Evolutionary conservation across 2,888 invertebrate species (phyloP).

Genomic region (Drymonia ruficornis): DNA sequence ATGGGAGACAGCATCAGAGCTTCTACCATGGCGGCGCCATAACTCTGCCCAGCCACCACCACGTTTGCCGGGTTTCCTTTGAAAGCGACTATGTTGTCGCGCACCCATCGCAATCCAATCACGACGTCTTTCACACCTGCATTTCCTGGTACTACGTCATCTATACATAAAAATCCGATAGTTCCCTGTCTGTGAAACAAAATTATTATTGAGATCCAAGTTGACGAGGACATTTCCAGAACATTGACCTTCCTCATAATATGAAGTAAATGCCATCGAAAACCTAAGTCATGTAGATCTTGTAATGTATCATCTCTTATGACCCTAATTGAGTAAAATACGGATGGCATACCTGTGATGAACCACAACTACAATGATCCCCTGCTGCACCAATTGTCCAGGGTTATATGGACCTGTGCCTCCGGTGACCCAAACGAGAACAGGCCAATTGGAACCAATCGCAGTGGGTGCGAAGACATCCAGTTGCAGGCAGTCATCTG

Average conservation of each 20-base stretch:
- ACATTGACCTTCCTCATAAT: too few species aligned
- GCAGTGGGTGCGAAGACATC: conserved; percentile 86
- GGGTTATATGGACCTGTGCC: conserved; percentile 58
- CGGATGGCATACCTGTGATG: conserved; percentile 58
- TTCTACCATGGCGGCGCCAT: conserved; percentile 73
- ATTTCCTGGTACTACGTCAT: conserved; percentile 69
- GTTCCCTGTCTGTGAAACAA: conserved; percentile 60
- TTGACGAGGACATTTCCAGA: neutral
- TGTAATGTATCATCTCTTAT: too few species aligned
- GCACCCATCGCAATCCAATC: conserved; percentile 68
- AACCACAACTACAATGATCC: conserved; percentile 63
- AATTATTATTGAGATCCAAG: neutral
- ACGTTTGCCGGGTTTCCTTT: conserved; percentile 68
- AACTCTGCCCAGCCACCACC: conserved; percentile 67
- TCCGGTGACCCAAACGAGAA: conserved; percentile 70
- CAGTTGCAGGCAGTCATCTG: conserved; percentile 87
- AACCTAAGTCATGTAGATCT: too few species aligned
- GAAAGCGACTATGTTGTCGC: conserved; percentile 75
- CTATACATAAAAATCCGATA: conserved; percentile 66
- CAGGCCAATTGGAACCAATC: conserved; percentile 54
- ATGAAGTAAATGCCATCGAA: too few species aligned
- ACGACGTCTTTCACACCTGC: conserved; percentile 71
- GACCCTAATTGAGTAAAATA: too few species aligned
- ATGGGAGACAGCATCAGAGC: conserved; percentile 58
- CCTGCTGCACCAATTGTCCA: conserved; percentile 56